Evolutionary conservation across 2,113 vertebrate genomes (phyloP).

Genomic region (Noturus placidus): DNA sequence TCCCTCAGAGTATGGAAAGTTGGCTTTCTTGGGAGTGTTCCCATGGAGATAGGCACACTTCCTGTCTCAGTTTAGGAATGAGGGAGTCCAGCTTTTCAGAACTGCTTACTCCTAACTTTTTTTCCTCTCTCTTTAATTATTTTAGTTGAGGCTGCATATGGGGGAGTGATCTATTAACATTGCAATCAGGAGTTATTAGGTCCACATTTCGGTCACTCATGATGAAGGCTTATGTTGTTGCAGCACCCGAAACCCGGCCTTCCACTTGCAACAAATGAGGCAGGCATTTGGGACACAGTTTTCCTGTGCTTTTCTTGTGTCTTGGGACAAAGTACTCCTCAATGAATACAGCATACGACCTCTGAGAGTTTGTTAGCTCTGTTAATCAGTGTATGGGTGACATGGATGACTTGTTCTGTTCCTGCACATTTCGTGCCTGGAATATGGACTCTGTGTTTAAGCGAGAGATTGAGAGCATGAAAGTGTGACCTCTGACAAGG

Average conservation of each 20-base stretch:
- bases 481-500: conserved; percentile 59
- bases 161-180: background rate
- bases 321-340: background rate
- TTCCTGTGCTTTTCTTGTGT: background rate
- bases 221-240: background rate
- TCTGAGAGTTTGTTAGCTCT: conserved; percentile 56
- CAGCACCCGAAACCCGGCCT: background rate
- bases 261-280: background rate
- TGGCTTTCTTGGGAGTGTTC: conserved; percentile 65
- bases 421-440: conserved; percentile 62
- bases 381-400: conserved; percentile 74
- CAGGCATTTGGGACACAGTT: background rate
- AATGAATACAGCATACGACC: conserved; percentile 44
- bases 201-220: background rate
- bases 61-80: conserved; percentile 61
- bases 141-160: background rate
- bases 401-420: conserved; percentile 63
- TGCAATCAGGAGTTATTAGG: background rate
- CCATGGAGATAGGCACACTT: conserved; percentile 70
- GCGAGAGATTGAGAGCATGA: background rate
- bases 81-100: conserved; percentile 22
- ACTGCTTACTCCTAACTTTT: conserved; percentile 30
- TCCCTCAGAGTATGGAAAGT: conserved; percentile 13
- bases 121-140: conserved; percentile 26
- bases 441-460: conserved; percentile 60